A percentile compares a stretch with the other conserved stretches of the same genome.
phyloP scores from a whole-genome alignment of 2,888 invertebrate genomes.

The Trachelus tabidus region DNA sequence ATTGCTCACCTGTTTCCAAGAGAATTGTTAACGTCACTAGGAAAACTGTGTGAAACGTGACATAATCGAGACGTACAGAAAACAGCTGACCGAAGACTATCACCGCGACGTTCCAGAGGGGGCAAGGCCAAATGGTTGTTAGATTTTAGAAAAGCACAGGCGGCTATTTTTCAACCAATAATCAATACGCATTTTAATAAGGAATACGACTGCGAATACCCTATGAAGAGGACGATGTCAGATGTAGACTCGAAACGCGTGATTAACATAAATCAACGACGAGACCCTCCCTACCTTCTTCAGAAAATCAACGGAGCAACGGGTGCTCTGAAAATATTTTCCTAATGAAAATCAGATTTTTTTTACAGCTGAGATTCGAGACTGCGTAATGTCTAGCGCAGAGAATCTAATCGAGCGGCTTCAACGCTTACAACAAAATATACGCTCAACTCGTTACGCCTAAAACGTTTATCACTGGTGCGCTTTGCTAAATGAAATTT shows the following conservation, averaged over 20 bases:
- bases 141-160: conserved; percentile 1
- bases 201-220: neutral
- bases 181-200: conserved; percentile 6
- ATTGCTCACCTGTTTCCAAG: neutral
- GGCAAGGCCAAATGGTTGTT: conserved; percentile 1
- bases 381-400: neutral
- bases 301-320: conserved; percentile 31
- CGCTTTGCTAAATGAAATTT: conserved; percentile 31
- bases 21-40: neutral
- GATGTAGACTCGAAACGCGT: neutral
- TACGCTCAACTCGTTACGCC: conserved; percentile 24
- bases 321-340: conserved; percentile 34
- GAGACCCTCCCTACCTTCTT: conserved; percentile 41
- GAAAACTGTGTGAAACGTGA: neutral
- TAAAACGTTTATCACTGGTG: conserved; percentile 23
- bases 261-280: conserved; percentile 25
- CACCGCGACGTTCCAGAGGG: neutral
- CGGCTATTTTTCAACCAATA: neutral
- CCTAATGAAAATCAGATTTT: conserved; percentile 22
- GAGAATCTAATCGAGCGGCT: neutral
- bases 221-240: neutral
- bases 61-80: conserved; percentile 10
- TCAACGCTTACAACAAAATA: conserved; percentile 25
- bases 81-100: conserved; percentile 13
- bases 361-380: neutral